A percentile compares a stretch with the other conserved stretches of the same genome.
These are phyloP conservation scores for Elegia similella DNA, from an alignment of 2,888 invertebrate species.

Conservation along the genomic window DNA sequence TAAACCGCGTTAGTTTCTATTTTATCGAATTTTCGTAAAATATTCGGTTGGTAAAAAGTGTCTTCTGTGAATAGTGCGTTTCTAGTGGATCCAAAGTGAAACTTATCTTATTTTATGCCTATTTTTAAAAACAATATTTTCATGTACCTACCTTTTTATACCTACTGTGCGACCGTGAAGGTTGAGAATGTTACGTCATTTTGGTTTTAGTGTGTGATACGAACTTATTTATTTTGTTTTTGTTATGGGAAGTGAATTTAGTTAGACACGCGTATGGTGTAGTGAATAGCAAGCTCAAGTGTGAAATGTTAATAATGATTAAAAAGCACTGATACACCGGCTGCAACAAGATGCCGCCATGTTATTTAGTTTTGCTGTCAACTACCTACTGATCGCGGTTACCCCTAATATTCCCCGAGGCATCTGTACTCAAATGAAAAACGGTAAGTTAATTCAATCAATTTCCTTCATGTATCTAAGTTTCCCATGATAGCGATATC, in stretches of 20 bases:
- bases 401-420: constrained; percentile 52
- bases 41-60: constrained; percentile 41
- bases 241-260: constrained; percentile 55
- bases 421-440: constrained; percentile 34
- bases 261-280: constrained; percentile 42
- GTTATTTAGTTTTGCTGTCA: constrained; percentile 80
- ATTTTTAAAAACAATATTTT: constrained; percentile 46
- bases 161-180: constrained; percentile 79
- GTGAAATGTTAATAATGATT: constrained; percentile 49
- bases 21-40: constrained; percentile 40
- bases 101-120: constrained; percentile 31
- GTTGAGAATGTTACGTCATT: constrained; percentile 82
- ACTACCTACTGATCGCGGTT: constrained; percentile 63
- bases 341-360: constrained; percentile 79
- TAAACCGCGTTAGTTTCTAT: constrained; percentile 65
- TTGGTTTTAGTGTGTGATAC: constrained; percentile 71
- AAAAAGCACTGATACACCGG: constrained; percentile 64
- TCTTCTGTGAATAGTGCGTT: constrained; percentile 45
- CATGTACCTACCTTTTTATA: constrained; percentile 54
- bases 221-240: constrained; percentile 60
- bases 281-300: constrained; percentile 48
- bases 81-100: constrained; percentile 36
- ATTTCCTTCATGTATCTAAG: not conserved
- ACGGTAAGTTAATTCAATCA: constrained; percentile 44
- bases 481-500: not conserved